These are phyloP conservation scores for Conops quadrifasciatus DNA, from an alignment of 2,888 invertebrate genomes.

Conservation along the genomic window DNA sequence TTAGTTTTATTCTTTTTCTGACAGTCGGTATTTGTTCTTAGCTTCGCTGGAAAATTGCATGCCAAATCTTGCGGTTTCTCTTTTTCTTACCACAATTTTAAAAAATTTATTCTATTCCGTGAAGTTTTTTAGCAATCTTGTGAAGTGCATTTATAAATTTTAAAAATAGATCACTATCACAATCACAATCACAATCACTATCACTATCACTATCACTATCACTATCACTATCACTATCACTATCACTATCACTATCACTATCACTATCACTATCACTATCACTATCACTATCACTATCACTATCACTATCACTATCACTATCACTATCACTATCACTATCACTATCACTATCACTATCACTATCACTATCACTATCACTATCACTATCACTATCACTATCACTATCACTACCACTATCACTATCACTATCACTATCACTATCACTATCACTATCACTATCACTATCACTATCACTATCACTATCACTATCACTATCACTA, in stretches of 20 bases:
- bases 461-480: neutral
- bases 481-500: conserved; percentile 10
- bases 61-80: neutral
- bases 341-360: conserved; percentile 2
- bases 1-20: neutral
- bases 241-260: neutral
- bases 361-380: conserved; percentile 4
- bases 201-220: neutral
- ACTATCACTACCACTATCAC: conserved; percentile 5
- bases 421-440: conserved; percentile 6
- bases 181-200: neutral
- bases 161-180: neutral
- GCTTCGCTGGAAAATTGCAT: neutral
- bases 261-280: neutral
- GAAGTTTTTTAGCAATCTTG: neutral
- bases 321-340: neutral
- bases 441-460: conserved; percentile 7
- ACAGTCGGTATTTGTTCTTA: conserved; percentile 11
- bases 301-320: neutral
- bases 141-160: neutral
- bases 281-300: neutral
- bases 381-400: conserved; percentile 16
- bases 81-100: neutral
- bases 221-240: neutral
- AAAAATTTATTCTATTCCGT: neutral